A percentile compares a stretch with the other conserved stretches of the same genome.
Evolutionary conservation across 2,888 invertebrate genomes (phyloP).

Genomic region (Acanthosoma haemorrhoidale): DNA sequence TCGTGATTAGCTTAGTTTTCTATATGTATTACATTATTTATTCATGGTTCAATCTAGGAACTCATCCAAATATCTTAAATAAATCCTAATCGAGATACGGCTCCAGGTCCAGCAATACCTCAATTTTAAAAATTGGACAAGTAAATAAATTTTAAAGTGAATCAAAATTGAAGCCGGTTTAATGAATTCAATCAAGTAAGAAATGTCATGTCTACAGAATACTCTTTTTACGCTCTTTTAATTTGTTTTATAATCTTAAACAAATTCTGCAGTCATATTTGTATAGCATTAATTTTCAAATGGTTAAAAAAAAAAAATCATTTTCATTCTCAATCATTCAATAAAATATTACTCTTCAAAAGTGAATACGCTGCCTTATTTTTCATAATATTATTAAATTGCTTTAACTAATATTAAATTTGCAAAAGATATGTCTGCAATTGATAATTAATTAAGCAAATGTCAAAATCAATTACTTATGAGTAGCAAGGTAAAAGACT

Average conservation of each 20-base stretch:
- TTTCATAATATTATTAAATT: neutral
- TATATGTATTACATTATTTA: neutral
- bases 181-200: too few species aligned
- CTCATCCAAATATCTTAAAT: too few species aligned
- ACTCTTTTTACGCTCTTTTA: too few species aligned
- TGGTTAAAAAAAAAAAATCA: neutral
- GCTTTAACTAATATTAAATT: neutral
- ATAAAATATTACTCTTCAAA: neutral
- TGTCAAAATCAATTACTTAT: neutral
- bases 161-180: too few species aligned
- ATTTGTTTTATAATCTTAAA: neutral
- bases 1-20: too few species aligned
- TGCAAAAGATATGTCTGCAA: neutral
- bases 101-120: too few species aligned
- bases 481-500: neutral
- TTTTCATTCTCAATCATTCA: neutral
- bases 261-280: neutral
- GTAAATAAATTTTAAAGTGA: too few species aligned
- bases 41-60: neutral
- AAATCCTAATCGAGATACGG: too few species aligned
- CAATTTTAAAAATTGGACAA: too few species aligned
- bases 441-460: neutral
- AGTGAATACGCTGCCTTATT: neutral
- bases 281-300: neutral
- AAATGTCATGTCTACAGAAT: too few species aligned